Percentiles rank a stretch among this genome's conserved stretches.
phyloP scores from a whole-genome alignment of 2,113 vertebrate species.

The Nibea albiflora region DNA sequence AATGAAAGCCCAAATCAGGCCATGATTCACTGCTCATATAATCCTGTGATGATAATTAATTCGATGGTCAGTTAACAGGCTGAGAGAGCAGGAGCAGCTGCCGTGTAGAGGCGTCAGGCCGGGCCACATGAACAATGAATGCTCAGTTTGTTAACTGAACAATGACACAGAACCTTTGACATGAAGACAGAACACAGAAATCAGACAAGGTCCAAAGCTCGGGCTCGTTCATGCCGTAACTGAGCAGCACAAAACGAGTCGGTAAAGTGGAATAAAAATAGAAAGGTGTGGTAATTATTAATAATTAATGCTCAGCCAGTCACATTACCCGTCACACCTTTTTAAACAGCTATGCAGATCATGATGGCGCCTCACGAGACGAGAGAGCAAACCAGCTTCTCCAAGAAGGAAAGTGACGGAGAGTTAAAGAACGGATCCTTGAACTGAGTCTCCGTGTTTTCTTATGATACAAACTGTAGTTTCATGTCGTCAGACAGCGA shows the following conservation, averaged over 20 bases:
- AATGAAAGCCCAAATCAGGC: conserved; percentile 17
- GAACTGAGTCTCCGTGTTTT: background rate
- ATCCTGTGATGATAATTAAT: conserved; percentile 10
- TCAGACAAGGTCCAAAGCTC: background rate
- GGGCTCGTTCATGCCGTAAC: background rate
- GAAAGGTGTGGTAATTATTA: conserved; percentile 27
- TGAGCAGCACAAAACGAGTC: background rate
- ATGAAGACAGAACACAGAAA: too few species aligned
- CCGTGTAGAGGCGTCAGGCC: background rate
- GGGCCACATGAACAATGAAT: background rate
- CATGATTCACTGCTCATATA: background rate
- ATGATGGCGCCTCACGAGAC: background rate
- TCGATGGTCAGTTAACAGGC: background rate
- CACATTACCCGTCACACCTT: conserved; percentile 22
- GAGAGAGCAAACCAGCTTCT: background rate
- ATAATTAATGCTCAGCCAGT: conserved; percentile 26
- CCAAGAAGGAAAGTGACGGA: background rate
- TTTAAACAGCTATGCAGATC: conserved; percentile 13
- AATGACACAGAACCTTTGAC: background rate
- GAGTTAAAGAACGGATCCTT: background rate
- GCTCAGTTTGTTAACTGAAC: background rate
- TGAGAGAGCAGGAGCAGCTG: background rate
- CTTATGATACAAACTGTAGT: background rate
- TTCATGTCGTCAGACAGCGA: background rate
- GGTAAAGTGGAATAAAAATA: conserved; percentile 12